Base-by-base conservation (phyloP, 2,113 vertebrate species). In the Nycticryphes semicollaris region DNA sequence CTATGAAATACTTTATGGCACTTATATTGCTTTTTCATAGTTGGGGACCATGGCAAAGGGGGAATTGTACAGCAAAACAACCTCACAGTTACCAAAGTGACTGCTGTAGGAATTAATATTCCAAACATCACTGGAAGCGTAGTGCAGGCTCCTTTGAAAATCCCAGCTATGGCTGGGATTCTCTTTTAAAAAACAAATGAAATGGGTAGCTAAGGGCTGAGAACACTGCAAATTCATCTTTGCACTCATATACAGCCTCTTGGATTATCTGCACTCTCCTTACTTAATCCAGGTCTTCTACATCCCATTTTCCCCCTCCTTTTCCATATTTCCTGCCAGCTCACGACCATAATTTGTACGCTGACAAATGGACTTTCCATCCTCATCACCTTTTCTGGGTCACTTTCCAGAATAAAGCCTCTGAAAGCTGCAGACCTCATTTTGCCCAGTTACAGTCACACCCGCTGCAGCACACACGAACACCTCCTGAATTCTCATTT, bases 381-480 rank as follows among this genome's bases (percentile, higher is more conserved):
- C 62, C 79, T 84, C 76, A 5, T 45, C 76, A 14, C 80, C 30
- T 14, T 73, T 95, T 93, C 86, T 97, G 83, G 80, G 92, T 91
- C 81, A 67, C 89, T 95, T 84, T 28, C 43, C 66, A 75, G 90
- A 89, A 78, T 51, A 89, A 89, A 92, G 83, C 68, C 73, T 72
- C 72, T n/a, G 74, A 82, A 47, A 84, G 68, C 24, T 3, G 2
- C 21, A 89, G 83, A 51, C 27, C 74, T 91, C 80, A 9, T 94
- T 92, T 59, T 96, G 86, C 50, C 92, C 94, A 80, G 67, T 95
- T 89, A 84, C 50, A 95, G 90, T 93, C 92, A 92, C 80, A 72
- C 45, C 70, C 48, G 7, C 73, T 28, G 41, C 68, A 59, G 75
- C 54, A 13, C 72, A 33, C 3, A 64, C 15, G 85, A 94, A 43